Percentiles rank a stretch among this genome's conserved stretches.
Evolutionary conservation across 2,113 vertebrate genomes (phyloP).

Genomic region (Odobenus rosmarus): DNA sequence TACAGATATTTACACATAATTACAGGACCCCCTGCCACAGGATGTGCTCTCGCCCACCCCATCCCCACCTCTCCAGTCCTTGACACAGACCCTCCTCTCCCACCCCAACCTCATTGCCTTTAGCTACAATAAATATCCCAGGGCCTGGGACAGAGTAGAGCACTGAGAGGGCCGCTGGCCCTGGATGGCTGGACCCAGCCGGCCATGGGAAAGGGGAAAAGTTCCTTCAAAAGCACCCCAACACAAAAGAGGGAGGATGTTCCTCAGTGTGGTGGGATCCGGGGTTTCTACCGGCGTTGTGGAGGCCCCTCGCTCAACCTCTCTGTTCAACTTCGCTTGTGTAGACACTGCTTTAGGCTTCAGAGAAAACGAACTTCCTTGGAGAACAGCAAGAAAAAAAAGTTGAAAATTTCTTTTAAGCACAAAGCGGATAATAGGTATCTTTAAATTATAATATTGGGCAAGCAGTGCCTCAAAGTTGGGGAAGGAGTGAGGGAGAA

Average conservation of each 20-base stretch:
- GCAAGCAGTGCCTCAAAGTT: slow-evolving; percentile 41
- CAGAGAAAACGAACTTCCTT: slow-evolving; percentile 33
- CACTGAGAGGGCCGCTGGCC: neutral
- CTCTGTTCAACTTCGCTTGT: slow-evolving; percentile 16
- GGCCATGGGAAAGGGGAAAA: neutral
- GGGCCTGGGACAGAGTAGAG: slow-evolving; percentile 43
- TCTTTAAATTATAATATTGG: slow-evolving; percentile 77
- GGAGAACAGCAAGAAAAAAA: neutral
- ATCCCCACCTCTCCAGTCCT: slow-evolving; percentile 62
- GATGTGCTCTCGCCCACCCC: slow-evolving; percentile 57
- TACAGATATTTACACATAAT: slow-evolving; percentile 79
- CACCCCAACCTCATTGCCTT: slow-evolving; percentile 67
- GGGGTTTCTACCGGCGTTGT: neutral
- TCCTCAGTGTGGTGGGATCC: slow-evolving; percentile 11
- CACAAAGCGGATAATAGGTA: slow-evolving; percentile 63
- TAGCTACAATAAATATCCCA: slow-evolving; percentile 77
- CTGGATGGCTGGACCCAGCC: slow-evolving; percentile 49
- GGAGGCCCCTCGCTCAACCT: slow-evolving; percentile 39
- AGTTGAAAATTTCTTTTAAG: slow-evolving; percentile 67
- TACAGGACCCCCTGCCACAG: slow-evolving; percentile 68
- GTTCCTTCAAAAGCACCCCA: slow-evolving; percentile 65
- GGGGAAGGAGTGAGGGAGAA: neutral
- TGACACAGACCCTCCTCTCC: slow-evolving; percentile 69
- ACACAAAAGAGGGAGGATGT: slow-evolving; percentile 48
- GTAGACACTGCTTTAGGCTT: slow-evolving; percentile 57